These are phyloP conservation scores for Smutsia temminckii DNA, from an alignment of 2,797 vertebrate species.

Conservation along the genomic window DNA sequence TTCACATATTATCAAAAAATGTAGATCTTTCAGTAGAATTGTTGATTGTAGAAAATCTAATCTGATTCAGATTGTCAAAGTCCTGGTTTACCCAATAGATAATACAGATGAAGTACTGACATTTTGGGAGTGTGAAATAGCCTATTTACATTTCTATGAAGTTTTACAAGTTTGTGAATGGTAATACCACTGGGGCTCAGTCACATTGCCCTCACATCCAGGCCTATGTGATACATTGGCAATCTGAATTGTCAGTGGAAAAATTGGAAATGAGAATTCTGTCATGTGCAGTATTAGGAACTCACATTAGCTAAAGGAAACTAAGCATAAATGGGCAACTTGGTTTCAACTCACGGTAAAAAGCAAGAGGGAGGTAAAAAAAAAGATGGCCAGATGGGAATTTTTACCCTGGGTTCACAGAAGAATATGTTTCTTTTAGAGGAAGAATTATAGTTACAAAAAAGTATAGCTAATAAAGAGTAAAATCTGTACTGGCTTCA, in stretches of 20 bases:
- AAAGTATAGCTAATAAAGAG: not conserved
- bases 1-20: not conserved
- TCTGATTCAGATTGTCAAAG: not conserved
- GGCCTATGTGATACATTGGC: not conserved
- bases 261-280: constrained; percentile 11
- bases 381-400: not conserved
- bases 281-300: not conserved
- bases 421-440: constrained; percentile 15
- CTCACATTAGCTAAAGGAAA: not conserved
- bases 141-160: not conserved
- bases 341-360: constrained; percentile 4
- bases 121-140: not conserved
- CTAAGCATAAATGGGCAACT: not conserved
- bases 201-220: not conserved
- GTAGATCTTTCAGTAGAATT: not conserved
- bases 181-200: not conserved
- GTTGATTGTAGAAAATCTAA: not conserved
- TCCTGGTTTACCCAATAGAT: not conserved
- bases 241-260: not conserved
- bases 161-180: not conserved
- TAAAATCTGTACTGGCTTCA: constrained; percentile 20
- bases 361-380: constrained; percentile 21
- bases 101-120: not conserved
- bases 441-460: not conserved
- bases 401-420: constrained; percentile 7